Conservation (phyloP, 1,140 invertebrate species). For the Caligus rogercresseyi region DNA sequence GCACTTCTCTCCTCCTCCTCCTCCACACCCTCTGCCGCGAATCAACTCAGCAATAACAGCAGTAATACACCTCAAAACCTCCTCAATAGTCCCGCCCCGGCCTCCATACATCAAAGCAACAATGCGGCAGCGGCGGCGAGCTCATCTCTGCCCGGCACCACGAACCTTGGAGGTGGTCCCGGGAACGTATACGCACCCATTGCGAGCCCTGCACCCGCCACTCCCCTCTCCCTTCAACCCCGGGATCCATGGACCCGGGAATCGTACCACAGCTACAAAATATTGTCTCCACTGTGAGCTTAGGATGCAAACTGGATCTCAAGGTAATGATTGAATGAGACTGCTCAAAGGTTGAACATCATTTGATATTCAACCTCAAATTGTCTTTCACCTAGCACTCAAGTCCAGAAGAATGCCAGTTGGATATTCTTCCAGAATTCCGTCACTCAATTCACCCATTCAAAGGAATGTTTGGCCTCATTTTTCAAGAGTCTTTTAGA, state of each 20-base stretch:
- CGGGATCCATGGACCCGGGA: constrained; percentile 76
- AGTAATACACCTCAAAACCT: constrained; percentile 44
- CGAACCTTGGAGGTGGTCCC: neutral
- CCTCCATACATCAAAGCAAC: neutral
- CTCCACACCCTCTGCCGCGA: constrained; percentile 40
- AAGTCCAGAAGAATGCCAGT: neutral
- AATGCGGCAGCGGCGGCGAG: neutral
- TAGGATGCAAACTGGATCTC: constrained; percentile 83
- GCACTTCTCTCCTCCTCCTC: constrained; percentile 36
- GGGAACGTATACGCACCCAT: constrained; percentile 24
- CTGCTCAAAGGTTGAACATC: neutral
- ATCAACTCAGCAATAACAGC: constrained; percentile 17
- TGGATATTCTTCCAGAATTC: neutral
- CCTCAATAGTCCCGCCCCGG: constrained; percentile 69
- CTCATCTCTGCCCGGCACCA: too few species aligned
- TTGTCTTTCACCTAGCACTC: neutral
- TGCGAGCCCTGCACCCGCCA: constrained; percentile 36
- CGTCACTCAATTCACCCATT: too few species aligned
- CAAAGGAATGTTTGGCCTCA: too few species aligned
- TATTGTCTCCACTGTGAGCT: constrained; percentile 93
- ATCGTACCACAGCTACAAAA: constrained; percentile 87
- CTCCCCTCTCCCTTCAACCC: constrained; percentile 73
- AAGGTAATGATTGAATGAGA: constrained; percentile 39
- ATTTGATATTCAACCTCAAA: constrained; percentile 20
- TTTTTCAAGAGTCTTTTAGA: too few species aligned